Evolutionary conservation across 2,888 invertebrate species (phyloP).

Genomic region (Aricia artaxerxes): DNA sequence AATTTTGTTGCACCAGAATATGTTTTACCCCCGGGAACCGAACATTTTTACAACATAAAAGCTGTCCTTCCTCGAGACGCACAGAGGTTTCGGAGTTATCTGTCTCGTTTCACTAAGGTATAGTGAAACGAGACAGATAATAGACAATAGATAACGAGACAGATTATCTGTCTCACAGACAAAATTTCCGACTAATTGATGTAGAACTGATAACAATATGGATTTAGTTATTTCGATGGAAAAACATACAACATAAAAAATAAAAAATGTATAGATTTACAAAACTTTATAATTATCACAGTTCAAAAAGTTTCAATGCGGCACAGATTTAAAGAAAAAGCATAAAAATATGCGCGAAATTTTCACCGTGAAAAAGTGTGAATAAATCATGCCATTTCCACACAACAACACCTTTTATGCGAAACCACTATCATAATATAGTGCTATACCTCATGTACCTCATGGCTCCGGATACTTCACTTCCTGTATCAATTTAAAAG

Average conservation of each 20-base stretch:
- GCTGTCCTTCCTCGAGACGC: no score
- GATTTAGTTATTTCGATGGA: not conserved
- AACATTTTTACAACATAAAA: no score
- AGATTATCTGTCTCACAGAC: no score
- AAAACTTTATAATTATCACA: not conserved
- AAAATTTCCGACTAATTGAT: no score
- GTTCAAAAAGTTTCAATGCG: not conserved
- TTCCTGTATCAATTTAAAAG: slow-evolving; percentile 32
- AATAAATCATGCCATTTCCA: not conserved
- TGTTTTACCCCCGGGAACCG: no score
- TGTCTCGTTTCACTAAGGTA: no score
- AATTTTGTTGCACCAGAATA: no score
- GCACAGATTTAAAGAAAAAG: not conserved
- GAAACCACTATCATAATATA: slow-evolving; percentile 8
- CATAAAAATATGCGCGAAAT: not conserved
- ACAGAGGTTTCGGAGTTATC: no score
- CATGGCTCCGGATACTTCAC: slow-evolving; percentile 29
- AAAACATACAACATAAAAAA: no score
- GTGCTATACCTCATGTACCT: not conserved
- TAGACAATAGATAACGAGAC: no score
- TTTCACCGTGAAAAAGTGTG: not conserved
- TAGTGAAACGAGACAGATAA: no score
- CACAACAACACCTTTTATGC: slow-evolving; percentile 11
- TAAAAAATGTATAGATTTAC: not conserved
- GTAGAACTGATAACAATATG: no score